phyloP scores from a whole-genome alignment of 35 echinoderm and acorn worm species.

The Acanthaster planci region DNA sequence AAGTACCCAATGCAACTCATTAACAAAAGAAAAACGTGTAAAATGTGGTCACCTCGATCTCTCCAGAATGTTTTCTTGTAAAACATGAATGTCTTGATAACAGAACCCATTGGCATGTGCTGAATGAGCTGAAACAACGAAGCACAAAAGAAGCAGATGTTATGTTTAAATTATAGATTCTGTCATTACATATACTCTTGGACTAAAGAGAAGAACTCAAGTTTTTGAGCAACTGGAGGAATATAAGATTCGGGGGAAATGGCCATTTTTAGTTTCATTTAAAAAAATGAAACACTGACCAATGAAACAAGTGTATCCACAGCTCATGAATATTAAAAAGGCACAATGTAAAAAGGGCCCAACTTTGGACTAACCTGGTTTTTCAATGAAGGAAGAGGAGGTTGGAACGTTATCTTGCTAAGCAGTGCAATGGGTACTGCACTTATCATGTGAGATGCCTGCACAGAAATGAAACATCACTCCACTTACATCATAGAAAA shows the following conservation, averaged over 20 bases:
- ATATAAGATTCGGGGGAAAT: no score
- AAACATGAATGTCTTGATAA: conserved; percentile 67
- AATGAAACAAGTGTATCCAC: no score
- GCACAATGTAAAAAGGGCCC: no score
- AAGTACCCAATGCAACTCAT: background rate
- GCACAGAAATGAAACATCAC: no score
- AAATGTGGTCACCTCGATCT: conserved; percentile 44
- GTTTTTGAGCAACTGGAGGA: no score
- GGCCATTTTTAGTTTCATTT: no score
- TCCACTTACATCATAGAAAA: no score
- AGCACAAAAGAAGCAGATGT: background rate
- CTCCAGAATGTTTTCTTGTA: conserved; percentile 76
- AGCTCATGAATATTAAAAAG: background rate
- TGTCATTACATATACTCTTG: background rate
- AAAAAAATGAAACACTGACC: no score
- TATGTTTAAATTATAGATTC: background rate
- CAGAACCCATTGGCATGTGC: conserved; percentile 78
- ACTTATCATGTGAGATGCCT: conserved; percentile 67
- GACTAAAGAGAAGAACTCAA: no score
- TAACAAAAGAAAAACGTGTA: background rate
- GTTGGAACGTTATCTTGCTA: conserved; percentile 51
- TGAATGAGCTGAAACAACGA: conserved; percentile 57
- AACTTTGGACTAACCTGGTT: conserved; percentile 59
- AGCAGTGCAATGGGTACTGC: conserved; percentile 55
- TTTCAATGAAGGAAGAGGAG: conserved; percentile 62